Evolutionary conservation across 2,113 vertebrate species (phyloP).

Genomic region (Lophochroa leadbeateri): DNA sequence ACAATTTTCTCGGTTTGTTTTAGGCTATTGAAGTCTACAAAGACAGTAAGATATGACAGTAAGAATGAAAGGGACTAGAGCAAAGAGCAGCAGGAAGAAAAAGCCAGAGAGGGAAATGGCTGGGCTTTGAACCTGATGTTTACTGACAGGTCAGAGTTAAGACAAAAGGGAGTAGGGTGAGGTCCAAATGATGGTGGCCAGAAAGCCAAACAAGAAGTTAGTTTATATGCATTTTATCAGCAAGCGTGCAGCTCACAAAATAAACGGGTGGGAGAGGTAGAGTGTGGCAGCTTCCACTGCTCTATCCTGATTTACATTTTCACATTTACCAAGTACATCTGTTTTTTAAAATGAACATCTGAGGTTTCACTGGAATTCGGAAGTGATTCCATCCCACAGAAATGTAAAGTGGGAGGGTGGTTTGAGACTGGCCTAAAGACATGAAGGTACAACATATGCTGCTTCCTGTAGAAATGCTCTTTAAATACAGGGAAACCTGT

Average conservation of each 20-base stretch:
- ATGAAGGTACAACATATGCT: not conserved
- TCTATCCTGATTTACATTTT: not conserved
- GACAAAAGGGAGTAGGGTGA: not conserved
- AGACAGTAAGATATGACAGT: not conserved
- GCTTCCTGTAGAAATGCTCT: not conserved
- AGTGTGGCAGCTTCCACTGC: not conserved
- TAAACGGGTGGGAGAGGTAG: not conserved
- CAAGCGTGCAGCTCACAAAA: not conserved
- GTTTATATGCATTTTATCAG: not conserved
- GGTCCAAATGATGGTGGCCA: not conserved
- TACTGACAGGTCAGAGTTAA: not conserved
- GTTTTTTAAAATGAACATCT: not conserved
- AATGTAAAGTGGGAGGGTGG: constrained; percentile 16
- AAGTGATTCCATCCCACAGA: constrained; percentile 36
- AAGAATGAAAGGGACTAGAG: not conserved
- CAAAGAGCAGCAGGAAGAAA: not conserved
- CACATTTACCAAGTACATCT: not conserved
- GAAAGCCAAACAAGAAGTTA: not conserved
- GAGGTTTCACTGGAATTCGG: not conserved
- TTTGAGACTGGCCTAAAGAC: constrained; percentile 1
- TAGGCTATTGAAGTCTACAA: not conserved
- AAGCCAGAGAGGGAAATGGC: not conserved
- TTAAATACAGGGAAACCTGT: not conserved
- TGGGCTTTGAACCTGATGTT: not conserved
- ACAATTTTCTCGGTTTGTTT: not conserved